phyloP scores from a whole-genome alignment of 2,113 vertebrate species.

The Seriola dumerili region DNA sequence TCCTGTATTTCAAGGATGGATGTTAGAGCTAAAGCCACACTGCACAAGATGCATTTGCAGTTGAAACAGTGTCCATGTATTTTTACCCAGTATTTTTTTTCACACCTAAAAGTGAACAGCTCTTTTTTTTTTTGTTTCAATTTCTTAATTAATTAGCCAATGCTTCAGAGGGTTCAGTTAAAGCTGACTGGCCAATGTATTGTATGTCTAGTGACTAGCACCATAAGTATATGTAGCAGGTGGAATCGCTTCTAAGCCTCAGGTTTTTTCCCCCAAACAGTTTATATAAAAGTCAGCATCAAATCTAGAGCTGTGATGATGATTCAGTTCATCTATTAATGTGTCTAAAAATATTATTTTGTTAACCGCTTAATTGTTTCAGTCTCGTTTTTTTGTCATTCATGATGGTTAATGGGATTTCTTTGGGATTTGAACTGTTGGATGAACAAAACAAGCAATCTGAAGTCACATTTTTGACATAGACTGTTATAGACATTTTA shows the following conservation, averaged over 20 bases:
- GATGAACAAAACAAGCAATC: neutral
- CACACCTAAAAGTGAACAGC: neutral
- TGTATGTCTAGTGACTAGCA: neutral
- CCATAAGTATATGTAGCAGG: no score
- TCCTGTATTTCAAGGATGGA: slow-evolving; percentile 83
- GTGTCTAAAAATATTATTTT: no score
- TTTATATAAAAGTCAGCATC: neutral
- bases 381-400: neutral
- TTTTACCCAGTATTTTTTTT: neutral
- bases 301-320: neutral
- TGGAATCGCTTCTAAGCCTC: neutral
- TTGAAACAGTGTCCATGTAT: no score
- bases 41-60: neutral
- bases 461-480: neutral
- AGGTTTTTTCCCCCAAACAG: no score
- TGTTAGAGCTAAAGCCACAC: neutral
- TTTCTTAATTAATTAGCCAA: neutral
- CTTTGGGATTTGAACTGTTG: neutral
- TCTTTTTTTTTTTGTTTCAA: neutral
- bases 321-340: no score
- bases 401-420: neutral
- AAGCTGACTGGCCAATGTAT: neutral
- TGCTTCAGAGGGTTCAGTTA: neutral
- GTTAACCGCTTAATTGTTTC: no score
- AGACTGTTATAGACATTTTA: neutral